Evolutionary conservation across 35 echinoderm and acorn worm species (phyloP).

Genomic region (Strongylocentrotus purpuratus): DNA sequence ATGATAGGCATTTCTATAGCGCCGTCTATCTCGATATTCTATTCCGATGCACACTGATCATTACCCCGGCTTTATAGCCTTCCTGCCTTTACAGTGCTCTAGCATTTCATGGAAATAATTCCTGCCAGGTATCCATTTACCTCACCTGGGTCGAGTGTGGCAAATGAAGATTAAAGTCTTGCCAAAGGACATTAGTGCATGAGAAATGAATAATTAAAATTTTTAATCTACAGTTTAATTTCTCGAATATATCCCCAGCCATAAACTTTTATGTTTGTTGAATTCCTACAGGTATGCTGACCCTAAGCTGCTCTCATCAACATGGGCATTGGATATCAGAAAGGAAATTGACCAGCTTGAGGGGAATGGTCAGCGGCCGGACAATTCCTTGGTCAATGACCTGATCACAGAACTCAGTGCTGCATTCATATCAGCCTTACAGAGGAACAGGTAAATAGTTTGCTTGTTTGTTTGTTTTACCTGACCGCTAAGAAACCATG

Average conservation of each 20-base stretch:
- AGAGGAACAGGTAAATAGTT: constrained; percentile 79
- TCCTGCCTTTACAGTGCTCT: no score
- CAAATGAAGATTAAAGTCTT: no score
- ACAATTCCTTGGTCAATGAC: constrained; percentile 28
- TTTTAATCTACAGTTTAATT: constrained; percentile 30
- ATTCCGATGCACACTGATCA: no score
- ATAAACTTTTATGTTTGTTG: neutral
- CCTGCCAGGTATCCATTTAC: no score
- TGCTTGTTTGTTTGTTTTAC: no score
- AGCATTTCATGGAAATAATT: no score
- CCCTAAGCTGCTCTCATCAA: constrained; percentile 16
- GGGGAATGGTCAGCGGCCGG: neutral
- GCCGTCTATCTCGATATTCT: no score
- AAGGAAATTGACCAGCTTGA: neutral
- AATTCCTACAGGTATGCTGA: neutral
- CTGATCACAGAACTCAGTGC: constrained; percentile 64
- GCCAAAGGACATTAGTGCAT: no score
- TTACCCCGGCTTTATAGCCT: no score
- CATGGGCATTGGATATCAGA: constrained; percentile 44
- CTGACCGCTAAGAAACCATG: no score
- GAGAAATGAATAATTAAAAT: neutral
- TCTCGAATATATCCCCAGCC: neutral
- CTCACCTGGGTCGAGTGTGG: no score
- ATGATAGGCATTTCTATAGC: no score
- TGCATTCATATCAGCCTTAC: constrained; percentile 82